Conservation (phyloP, 2,797 vertebrate species). For the Melanotaenia parkinsoni region DNA sequence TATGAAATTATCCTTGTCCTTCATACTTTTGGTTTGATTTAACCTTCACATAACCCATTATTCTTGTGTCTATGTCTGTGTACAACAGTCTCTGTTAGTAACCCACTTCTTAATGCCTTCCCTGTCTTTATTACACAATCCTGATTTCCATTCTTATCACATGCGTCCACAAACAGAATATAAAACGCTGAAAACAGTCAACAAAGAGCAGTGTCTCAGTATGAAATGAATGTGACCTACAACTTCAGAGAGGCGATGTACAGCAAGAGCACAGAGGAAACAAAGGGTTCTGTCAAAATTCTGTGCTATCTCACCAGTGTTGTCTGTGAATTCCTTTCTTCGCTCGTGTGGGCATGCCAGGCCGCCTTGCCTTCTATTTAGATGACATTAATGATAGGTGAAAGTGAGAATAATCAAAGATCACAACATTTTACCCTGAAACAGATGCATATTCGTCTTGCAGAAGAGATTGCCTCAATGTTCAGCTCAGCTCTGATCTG, state of each 20-base stretch:
- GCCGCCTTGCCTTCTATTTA: slow-evolving; percentile 58
- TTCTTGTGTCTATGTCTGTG: background rate
- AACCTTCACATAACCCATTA: slow-evolving; percentile 1
- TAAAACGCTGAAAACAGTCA: slow-evolving; percentile 39
- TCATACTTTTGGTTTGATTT: background rate
- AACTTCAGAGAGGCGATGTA: slow-evolving; percentile 53
- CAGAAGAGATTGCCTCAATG: slow-evolving; percentile 52
- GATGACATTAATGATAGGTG: slow-evolving; percentile 81
- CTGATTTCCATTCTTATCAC: slow-evolving; percentile 61
- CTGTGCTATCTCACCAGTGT: slow-evolving; percentile 50
- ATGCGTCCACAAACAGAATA: slow-evolving; percentile 53
- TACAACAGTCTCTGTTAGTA: slow-evolving; percentile 10
- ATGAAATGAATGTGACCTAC: slow-evolving; percentile 69
- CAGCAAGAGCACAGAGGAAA: slow-evolving; percentile 58
- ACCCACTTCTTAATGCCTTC: slow-evolving; percentile 37
- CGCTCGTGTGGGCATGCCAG: slow-evolving; percentile 47
- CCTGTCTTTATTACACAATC: slow-evolving; percentile 55
- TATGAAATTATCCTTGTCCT: background rate
- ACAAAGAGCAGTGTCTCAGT: slow-evolving; percentile 37
- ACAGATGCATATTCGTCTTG: slow-evolving; percentile 62
- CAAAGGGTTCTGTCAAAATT: slow-evolving; percentile 67
- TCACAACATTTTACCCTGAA: slow-evolving; percentile 80
- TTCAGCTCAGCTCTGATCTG: slow-evolving; percentile 68
- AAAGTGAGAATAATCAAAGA: slow-evolving; percentile 80
- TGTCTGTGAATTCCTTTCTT: slow-evolving; percentile 59